These are phyloP conservation scores for Trinectes maculatus DNA, from an alignment of 2,113 vertebrate species.

Conservation along the genomic window DNA sequence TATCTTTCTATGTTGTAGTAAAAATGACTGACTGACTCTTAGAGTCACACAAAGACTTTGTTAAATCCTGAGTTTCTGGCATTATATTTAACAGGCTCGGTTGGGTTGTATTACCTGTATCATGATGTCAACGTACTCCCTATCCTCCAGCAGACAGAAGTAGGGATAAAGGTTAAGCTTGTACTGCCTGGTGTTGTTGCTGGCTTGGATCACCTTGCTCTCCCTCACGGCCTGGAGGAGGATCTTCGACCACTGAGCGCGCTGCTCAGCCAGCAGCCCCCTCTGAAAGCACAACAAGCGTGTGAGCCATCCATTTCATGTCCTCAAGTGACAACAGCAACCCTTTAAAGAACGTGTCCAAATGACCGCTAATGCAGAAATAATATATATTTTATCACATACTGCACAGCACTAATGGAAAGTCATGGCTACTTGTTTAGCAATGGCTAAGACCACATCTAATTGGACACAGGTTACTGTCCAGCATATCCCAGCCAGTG, in stretches of 20 bases:
- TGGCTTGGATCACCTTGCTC: constrained; percentile 75
- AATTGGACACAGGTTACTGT: too few species aligned
- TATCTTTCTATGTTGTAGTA: not conserved
- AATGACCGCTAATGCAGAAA: too few species aligned
- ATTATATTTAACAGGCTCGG: not conserved
- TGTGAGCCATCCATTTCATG: constrained; percentile 27
- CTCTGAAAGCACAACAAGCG: constrained; percentile 80
- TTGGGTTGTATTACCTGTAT: constrained; percentile 83
- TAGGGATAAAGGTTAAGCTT: constrained; percentile 85
- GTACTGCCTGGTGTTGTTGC: not conserved
- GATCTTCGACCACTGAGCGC: constrained; percentile 76
- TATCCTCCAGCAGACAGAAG: constrained; percentile 86
- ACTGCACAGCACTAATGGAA: too few species aligned
- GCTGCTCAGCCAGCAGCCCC: constrained; percentile 79
- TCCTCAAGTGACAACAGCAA: not conserved
- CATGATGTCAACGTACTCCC: constrained; percentile 89
- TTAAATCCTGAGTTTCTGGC: not conserved
- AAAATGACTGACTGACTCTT: constrained; percentile 4
- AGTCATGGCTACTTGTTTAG: not conserved
- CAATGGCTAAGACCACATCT: not conserved
- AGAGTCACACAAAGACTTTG: constrained; percentile 3
- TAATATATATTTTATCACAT: too few species aligned
- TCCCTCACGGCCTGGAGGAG: constrained; percentile 82
- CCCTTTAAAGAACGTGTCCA: not conserved
- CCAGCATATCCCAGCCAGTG: not conserved